Conservation (phyloP, 2,797 vertebrate species). For the Botia kubotai region DNA sequence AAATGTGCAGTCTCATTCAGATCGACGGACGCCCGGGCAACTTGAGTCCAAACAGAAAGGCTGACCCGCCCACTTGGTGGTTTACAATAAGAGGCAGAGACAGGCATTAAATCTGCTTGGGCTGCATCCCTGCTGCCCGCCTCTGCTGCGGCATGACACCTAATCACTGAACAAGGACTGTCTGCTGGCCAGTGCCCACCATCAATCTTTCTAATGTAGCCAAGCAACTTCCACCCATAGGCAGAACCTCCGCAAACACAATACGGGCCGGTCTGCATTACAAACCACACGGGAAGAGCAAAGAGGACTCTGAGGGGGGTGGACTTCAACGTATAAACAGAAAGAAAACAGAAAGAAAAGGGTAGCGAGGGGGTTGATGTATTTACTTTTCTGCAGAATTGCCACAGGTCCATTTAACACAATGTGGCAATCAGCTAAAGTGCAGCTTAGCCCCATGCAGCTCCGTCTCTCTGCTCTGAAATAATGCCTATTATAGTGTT, state of each 20-base stretch:
- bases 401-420: conserved; percentile 91
- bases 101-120: conserved; percentile 53
- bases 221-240: conserved; percentile 50
- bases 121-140: conserved; percentile 33
- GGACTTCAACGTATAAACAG: conserved; percentile 34
- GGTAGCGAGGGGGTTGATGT: conserved; percentile 74
- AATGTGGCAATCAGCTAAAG: conserved; percentile 84
- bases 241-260: conserved; percentile 38
- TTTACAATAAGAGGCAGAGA: conserved; percentile 53
- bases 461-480: conserved; percentile 64
- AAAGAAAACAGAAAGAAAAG: conserved; percentile 41
- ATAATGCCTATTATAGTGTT: conserved; percentile 72
- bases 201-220: conserved; percentile 60
- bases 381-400: conserved; percentile 82
- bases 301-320: conserved; percentile 33
- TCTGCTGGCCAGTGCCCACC: conserved; percentile 57
- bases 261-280: conserved; percentile 44
- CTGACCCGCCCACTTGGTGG: conserved; percentile 61
- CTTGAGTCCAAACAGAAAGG: conserved; percentile 39
- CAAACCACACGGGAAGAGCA: conserved; percentile 31
- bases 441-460: conserved; percentile 65
- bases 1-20: conserved; percentile 16
- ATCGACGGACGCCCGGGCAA: conserved; percentile 24
- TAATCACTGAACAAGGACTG: conserved; percentile 64
- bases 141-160: conserved; percentile 54